phyloP scores from a whole-genome alignment of 1,140 invertebrate species.

The Cylas formicarius region DNA sequence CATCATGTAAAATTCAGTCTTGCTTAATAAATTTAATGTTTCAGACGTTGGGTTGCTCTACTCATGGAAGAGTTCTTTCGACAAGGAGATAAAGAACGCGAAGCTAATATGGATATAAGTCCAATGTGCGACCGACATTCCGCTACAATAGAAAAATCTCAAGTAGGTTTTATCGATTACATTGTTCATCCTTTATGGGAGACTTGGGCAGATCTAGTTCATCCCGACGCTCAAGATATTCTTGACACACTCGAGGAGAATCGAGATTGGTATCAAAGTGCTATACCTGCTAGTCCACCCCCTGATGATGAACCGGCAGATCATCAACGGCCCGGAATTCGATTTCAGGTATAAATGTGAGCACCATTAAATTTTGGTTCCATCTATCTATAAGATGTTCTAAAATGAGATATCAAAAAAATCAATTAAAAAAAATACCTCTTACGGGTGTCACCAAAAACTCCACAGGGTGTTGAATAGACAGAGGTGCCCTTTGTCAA shows the following conservation, averaged over 20 bases:
- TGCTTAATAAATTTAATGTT: conserved; percentile 10
- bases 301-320: conserved; percentile 41
- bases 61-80: conserved; percentile 98
- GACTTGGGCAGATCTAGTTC: conserved; percentile 98
- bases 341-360: conserved; percentile 58
- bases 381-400: no score
- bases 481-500: no score
- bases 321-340: conserved; percentile 32
- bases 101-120: conserved; percentile 90
- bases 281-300: conserved; percentile 72
- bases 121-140: conserved; percentile 96
- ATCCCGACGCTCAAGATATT: conserved; percentile 97
- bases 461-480: no score
- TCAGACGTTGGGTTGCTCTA: conserved; percentile 76
- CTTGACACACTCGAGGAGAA: conserved; percentile 97
- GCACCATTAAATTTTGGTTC: no score
- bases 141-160: conserved; percentile 95
- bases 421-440: no score
- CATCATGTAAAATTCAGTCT: no score
- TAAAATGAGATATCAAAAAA: no score
- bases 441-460: no score
- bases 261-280: conserved; percentile 92
- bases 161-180: conserved; percentile 99
- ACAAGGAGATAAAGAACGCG: conserved; percentile 89
- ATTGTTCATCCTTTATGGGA: conserved; percentile 99